phyloP scores from a whole-genome alignment of 2,888 invertebrate genomes.

The Ephialtes manifestator region DNA sequence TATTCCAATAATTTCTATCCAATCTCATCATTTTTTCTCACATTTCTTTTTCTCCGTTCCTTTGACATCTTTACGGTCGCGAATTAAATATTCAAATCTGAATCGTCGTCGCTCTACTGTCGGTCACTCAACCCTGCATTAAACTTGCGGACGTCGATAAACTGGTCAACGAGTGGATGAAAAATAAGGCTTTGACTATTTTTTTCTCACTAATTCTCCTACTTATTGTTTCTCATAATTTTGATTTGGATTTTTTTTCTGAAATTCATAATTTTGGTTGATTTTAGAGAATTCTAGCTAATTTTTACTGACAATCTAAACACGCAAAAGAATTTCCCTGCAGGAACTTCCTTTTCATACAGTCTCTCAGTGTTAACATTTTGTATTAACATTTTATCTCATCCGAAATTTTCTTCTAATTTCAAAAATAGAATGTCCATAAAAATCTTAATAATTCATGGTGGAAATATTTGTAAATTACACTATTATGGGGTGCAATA shows the following conservation, averaged over 20 bases:
- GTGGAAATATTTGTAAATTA: no score
- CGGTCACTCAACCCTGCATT: conserved; percentile 44
- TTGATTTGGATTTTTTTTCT: not conserved
- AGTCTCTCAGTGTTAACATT: no score
- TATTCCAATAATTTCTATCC: conserved; percentile 24
- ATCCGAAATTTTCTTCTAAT: no score
- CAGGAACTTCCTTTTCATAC: no score
- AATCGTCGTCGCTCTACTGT: conserved; percentile 11
- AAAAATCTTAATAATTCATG: no score
- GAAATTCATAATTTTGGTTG: not conserved
- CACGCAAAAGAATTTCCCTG: no score
- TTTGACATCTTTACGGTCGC: not conserved
- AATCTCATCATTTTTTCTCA: not conserved
- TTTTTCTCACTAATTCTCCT: not conserved
- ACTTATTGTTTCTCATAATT: not conserved
- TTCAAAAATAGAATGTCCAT: no score
- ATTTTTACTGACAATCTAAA: no score
- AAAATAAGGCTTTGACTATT: not conserved
- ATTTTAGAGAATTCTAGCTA: no score
- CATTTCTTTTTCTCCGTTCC: not conserved
- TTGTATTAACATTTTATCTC: no score
- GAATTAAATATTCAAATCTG: conserved; percentile 46
- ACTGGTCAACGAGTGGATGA: not conserved
- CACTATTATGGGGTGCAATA: no score
- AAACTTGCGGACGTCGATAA: conserved; percentile 6